Conservation (phyloP, 2,888 invertebrate genomes). For the Eristalis tenax region DNA sequence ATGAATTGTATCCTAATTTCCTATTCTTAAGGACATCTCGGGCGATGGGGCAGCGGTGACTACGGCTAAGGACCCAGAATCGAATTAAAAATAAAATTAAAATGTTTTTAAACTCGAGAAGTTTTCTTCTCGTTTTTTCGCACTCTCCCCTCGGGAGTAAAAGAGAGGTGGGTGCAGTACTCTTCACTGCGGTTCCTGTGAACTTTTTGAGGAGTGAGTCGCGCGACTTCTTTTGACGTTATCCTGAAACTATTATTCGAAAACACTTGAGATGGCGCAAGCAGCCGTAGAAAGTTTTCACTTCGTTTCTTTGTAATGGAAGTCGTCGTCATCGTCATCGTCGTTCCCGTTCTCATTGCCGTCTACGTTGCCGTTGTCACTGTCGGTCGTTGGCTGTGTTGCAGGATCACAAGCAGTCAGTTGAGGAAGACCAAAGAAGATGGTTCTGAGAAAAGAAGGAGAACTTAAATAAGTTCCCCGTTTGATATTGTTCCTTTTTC, state of each 20-base stretch:
- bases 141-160: background rate
- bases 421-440: background rate
- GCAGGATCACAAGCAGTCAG: background rate
- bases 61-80: constrained; percentile 8
- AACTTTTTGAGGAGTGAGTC: constrained; percentile 35
- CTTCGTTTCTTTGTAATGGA: constrained; percentile 45
- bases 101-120: constrained; percentile 28
- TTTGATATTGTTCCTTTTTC: constrained; percentile 43
- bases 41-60: background rate
- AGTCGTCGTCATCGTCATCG: constrained; percentile 10
- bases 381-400: background rate
- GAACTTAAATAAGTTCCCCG: constrained; percentile 60
- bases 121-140: constrained; percentile 4
- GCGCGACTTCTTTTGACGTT: constrained; percentile 56
- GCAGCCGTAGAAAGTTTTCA: constrained; percentile 58
- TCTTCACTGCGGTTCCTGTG: constrained; percentile 20
- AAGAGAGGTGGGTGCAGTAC: background rate
- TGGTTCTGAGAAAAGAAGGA: background rate
- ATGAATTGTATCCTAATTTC: constrained; percentile 66
- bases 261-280: constrained; percentile 63
- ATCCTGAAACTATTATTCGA: constrained; percentile 64
- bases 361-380: background rate
- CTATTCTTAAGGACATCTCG: constrained; percentile 29
- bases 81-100: constrained; percentile 62
- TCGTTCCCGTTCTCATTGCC: background rate